phyloP scores from a whole-genome alignment of 1,140 invertebrate genomes.

The Pollicipes pollicipes region DNA sequence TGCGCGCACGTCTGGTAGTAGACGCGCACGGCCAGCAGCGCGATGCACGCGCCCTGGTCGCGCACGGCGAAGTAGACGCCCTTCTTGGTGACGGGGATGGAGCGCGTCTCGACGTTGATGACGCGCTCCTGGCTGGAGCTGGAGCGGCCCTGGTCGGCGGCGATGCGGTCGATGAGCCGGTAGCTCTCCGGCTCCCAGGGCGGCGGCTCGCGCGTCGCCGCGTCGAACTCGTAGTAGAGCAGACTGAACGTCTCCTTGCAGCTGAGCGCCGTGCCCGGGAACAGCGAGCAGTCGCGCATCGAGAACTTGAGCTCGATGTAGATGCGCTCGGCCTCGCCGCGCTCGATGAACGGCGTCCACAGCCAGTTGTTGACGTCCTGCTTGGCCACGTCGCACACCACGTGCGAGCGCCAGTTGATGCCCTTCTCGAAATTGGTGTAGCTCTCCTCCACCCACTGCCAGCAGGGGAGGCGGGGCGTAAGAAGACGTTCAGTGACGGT shows the following conservation, averaged over 20 bases:
- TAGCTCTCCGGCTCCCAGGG: constrained; percentile 89
- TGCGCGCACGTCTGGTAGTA: constrained; percentile 92
- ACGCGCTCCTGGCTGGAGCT: constrained; percentile 73
- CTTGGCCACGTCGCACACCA: constrained; percentile 91
- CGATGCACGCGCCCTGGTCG: constrained; percentile 89
- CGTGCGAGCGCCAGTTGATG: constrained; percentile 91
- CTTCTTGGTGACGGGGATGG: constrained; percentile 80
- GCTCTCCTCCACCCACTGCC: constrained; percentile 91
- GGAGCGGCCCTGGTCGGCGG: constrained; percentile 77
- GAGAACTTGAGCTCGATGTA: no score
- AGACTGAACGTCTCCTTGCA: constrained; percentile 85
- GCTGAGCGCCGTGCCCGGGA: constrained; percentile 75
- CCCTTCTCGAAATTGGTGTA: constrained; percentile 89
- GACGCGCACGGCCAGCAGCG: constrained; percentile 81
- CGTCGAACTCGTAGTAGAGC: no score
- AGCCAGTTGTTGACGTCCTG: constrained; percentile 97
- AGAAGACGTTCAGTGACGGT: no score
- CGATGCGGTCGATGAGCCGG: constrained; percentile 70
- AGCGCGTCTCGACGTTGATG: no score
- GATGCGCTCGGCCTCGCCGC: no score
- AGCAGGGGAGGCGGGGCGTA: constrained; percentile 20
- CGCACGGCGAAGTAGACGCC: constrained; percentile 96
- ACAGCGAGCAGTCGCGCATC: no score
- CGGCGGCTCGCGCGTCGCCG: no score
- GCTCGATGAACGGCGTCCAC: constrained; percentile 91